These are phyloP conservation scores for Crocallis elinguaria DNA, from an alignment of 2,888 invertebrate species.

Conservation along the genomic window DNA sequence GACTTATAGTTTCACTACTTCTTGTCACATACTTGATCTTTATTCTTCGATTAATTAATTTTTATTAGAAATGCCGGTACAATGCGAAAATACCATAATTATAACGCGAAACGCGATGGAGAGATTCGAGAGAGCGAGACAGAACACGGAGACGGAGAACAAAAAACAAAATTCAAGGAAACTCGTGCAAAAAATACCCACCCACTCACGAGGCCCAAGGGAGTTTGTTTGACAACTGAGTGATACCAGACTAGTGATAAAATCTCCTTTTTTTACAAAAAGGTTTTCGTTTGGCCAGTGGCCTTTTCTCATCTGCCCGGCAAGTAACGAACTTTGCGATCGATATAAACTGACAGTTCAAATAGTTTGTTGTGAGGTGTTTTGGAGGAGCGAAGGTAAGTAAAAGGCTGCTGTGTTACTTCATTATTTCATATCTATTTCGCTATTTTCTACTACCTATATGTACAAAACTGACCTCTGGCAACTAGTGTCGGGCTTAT, in stretches of 20 bases:
- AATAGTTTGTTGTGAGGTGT: too few species aligned
- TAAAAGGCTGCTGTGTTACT: too few species aligned
- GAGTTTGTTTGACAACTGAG: slow-evolving; percentile 40
- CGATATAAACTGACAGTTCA: too few species aligned
- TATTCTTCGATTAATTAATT: slow-evolving; percentile 26
- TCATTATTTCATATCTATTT: too few species aligned
- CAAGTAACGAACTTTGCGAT: too few species aligned
- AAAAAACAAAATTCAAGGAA: slow-evolving; percentile 52
- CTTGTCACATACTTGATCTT: slow-evolving; percentile 24
- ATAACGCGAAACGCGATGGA: slow-evolving; percentile 24
- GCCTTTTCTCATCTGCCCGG: too few species aligned
- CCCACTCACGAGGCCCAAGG: slow-evolving; percentile 27
- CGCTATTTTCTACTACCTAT: too few species aligned
- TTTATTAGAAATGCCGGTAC: slow-evolving; percentile 21
- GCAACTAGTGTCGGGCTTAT: too few species aligned
- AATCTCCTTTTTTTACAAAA: not conserved
- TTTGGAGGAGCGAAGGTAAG: too few species aligned
- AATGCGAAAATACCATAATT: slow-evolving; percentile 9
- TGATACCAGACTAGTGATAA: slow-evolving; percentile 36
- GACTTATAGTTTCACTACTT: slow-evolving; percentile 17
- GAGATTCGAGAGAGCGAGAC: slow-evolving; percentile 38
- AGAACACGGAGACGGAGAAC: slow-evolving; percentile 26
- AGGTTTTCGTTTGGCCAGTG: too few species aligned
- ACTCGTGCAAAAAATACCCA: slow-evolving; percentile 47
- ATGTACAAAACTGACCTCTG: too few species aligned